Percentiles rank a stretch among this genome's conserved stretches.
phyloP scores from a whole-genome alignment of 1,140 invertebrate genomes.

The Zaprionus gabonicus region DNA sequence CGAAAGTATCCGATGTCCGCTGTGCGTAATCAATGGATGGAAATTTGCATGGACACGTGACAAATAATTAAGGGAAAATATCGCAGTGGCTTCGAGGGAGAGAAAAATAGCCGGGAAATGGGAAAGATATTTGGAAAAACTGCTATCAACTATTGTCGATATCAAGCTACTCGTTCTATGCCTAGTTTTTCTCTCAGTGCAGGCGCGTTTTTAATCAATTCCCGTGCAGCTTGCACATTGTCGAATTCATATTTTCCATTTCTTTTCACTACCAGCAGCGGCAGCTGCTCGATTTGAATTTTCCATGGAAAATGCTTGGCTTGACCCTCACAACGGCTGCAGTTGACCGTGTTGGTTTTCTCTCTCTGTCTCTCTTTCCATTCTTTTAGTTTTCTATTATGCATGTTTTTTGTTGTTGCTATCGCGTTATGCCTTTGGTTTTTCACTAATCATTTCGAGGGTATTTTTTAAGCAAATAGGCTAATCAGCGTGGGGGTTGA shows the following conservation, averaged over 20 bases:
- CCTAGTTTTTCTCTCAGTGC: slow-evolving; percentile 11
- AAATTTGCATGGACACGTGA: slow-evolving; percentile 84
- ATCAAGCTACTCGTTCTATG: not conserved
- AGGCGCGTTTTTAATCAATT: slow-evolving; percentile 55
- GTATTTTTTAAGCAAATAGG: slow-evolving; percentile 70
- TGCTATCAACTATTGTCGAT: not conserved
- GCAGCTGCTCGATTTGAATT: slow-evolving; percentile 68
- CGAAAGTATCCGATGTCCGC: slow-evolving; percentile 69
- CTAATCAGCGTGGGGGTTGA: slow-evolving; percentile 72
- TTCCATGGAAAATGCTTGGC: slow-evolving; percentile 51
- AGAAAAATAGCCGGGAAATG: not conserved
- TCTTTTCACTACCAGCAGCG: slow-evolving; percentile 47
- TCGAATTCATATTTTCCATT: slow-evolving; percentile 45
- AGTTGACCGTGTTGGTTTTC: slow-evolving; percentile 71
- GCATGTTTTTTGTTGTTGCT: slow-evolving; percentile 39
- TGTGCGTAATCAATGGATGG: slow-evolving; percentile 68
- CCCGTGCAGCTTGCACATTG: slow-evolving; percentile 21
- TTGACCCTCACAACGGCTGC: slow-evolving; percentile 66
- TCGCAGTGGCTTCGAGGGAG: slow-evolving; percentile 7
- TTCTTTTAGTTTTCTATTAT: slow-evolving; percentile 34
- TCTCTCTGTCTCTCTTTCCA: slow-evolving; percentile 11
- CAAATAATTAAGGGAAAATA: slow-evolving; percentile 75
- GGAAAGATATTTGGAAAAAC: not conserved
- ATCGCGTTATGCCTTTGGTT: slow-evolving; percentile 46
- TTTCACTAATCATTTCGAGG: slow-evolving; percentile 53